phyloP scores from a whole-genome alignment of 1,140 invertebrate genomes.

The Heterodera schachtii region DNA sequence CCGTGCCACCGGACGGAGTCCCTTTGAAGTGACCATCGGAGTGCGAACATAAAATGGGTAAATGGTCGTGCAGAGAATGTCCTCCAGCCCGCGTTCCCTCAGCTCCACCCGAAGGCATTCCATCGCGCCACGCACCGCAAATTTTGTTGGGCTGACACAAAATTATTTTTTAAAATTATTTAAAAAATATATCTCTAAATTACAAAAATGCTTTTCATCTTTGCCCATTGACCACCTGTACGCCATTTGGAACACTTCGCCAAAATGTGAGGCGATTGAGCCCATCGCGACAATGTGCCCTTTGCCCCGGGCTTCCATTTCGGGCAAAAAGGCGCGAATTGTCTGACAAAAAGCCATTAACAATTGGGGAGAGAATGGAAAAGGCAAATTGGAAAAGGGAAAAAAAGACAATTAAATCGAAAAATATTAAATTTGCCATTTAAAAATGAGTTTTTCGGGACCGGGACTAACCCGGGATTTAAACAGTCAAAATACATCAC shows the following conservation, averaged over 20 bases:
- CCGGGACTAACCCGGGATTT: too few species aligned
- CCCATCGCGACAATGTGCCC: slow-evolving; percentile 64
- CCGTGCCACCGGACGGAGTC: slow-evolving; percentile 59
- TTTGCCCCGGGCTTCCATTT: slow-evolving; percentile 54
- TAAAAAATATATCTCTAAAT: not conserved
- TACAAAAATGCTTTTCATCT: slow-evolving; percentile 4
- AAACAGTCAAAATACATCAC: too few species aligned
- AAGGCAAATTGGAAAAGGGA: too few species aligned
- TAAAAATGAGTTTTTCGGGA: too few species aligned
- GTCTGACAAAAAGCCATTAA: slow-evolving; percentile 46
- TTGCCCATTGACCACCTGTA: slow-evolving; percentile 46
- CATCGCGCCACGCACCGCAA: slow-evolving; percentile 64
- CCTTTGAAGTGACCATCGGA: slow-evolving; percentile 58
- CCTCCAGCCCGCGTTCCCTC: slow-evolving; percentile 54
- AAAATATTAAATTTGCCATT: too few species aligned
- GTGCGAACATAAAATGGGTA: slow-evolving; percentile 64
- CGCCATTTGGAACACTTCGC: slow-evolving; percentile 63
- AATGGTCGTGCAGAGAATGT: slow-evolving; percentile 59
- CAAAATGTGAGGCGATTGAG: slow-evolving; percentile 62
- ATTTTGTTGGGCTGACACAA: slow-evolving; percentile 59
- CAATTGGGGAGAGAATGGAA: too few species aligned
- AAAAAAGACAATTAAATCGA: too few species aligned
- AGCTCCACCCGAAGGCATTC: slow-evolving; percentile 64
- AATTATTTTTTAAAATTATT: slow-evolving; percentile 18
- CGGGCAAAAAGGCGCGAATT: slow-evolving; percentile 58